Evolutionary conservation across 92 coral and sea anemone species (phyloP), one percentile per base, ranked within the genome.

Genomic region (Isaurus tuberculatus): DNA sequence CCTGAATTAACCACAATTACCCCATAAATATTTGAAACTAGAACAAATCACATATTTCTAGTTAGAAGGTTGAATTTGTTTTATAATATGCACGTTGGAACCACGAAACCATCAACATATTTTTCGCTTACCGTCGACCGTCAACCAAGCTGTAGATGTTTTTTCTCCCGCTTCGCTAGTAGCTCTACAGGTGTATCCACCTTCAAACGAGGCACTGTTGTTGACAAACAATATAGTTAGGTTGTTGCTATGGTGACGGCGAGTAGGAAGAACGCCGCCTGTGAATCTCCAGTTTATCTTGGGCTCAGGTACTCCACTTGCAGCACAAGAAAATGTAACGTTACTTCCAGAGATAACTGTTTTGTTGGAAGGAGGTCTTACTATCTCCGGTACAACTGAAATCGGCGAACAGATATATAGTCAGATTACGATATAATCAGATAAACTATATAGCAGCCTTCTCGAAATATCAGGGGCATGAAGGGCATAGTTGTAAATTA

Each of bases 51-150:
- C n/a, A n/a, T n/a, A n/a, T n/a, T n/a, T n/a, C n/a, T n/a, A n/a
- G n/a, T n/a, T n/a, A n/a, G n/a, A n/a, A n/a, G n/a, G n/a, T n/a
- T n/a, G n/a, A n/a, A n/a, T n/a, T n/a, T n/a, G n/a, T n/a, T n/a
- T n/a, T n/a, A n/a, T n/a, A n/a, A n/a, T n/a, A n/a, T n/a, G n/a
- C n/a, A n/a, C n/a, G n/a, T n/a, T n/a, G n/a, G n/a, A n/a, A n/a
- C 53, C 16, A 46, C 16, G 53, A 46, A 46, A 46, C 16, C 11
- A 46, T 46, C n/a, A n/a, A 67, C 13, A n/a, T 5, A 33, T n/a
- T 33, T 68, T n/a, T 16, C n/a, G 2, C 57, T 25, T 40, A 71
- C 77, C 77, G 51, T 71, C 77, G 30, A 71, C 77, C 13, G 57
- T 71, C 11, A 71, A 33, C 77, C 77, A 71, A 22, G 77, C 77